Evolutionary conservation across 2,113 vertebrate genomes (phyloP).

Genomic region (Cyanoramphus novaezelandiae): DNA sequence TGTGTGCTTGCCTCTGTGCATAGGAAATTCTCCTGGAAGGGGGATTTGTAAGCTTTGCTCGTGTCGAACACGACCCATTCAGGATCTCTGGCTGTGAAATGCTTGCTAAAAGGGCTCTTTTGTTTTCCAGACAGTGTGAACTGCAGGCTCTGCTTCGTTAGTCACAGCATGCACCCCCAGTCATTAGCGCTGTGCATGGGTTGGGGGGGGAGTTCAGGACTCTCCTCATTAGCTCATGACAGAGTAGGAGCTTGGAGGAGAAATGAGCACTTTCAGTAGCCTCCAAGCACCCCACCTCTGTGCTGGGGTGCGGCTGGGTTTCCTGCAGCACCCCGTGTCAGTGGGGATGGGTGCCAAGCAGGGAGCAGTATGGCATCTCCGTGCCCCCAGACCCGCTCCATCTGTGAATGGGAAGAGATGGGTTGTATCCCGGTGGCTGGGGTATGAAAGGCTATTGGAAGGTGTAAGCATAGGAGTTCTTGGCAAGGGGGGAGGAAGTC

Average conservation of each 20-base stretch:
- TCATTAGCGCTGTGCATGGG: too few relatives aligned
- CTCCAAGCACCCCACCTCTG: background rate
- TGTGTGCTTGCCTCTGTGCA: accelerated
- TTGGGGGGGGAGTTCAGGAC: background rate
- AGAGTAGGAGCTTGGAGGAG: background rate
- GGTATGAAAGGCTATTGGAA: background rate
- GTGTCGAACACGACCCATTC: background rate
- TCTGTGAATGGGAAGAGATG: background rate
- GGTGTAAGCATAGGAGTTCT: background rate
- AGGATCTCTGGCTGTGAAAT: background rate
- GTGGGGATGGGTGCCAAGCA: background rate
- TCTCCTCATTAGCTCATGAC: background rate
- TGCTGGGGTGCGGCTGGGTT: accelerated
- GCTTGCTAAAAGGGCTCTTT: background rate
- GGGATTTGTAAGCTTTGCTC: background rate
- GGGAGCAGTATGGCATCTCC: background rate
- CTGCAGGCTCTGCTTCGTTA: background rate
- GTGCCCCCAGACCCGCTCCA: background rate
- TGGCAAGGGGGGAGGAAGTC: background rate
- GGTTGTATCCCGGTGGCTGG: background rate
- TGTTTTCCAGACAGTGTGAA: background rate
- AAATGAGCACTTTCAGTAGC: accelerated
- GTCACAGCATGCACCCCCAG: accelerated
- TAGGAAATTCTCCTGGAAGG: background rate
- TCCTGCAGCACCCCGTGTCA: background rate